Evolutionary conservation across 1,140 invertebrate genomes (phyloP), one percentile per base, ranked within the genome.

Genomic region (Drosophila pectinifera): DNA sequence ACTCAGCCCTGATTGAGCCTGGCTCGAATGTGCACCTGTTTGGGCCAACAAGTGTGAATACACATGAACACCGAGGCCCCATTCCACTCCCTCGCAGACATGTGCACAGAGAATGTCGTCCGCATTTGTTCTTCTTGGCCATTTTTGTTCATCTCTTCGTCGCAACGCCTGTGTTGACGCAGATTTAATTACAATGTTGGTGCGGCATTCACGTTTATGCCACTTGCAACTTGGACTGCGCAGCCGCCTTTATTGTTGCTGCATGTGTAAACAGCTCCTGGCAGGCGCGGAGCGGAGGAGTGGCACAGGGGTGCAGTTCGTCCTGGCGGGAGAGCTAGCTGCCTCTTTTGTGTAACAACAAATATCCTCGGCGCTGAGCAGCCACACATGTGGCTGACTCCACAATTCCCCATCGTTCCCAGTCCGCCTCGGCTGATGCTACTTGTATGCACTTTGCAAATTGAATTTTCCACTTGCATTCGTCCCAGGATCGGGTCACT

Each of bases 381-480:
- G 80, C 57, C 75, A 68, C 83, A 86, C 79, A 88, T 86, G 64
- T 82, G 75, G 64, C 55, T 49, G 64, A 61, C 54, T 55, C 51
- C 45, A 42, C 31, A 20, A 14, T 65, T 5, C 61, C 24, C 24
- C 41, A 28, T 42, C 28, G 54, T 39, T 56, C 45, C 36, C 38
- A 20, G 41, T 55, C 56, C 41, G 58, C 38, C 61, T 54, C 26
- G 75, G 49, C 58, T 57, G 67, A 57, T 77, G 82, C 83, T 58
- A 78, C 84, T 89, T 89, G 88, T 80, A 89, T 88, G 84, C 84
- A 88, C 84, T 88, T 89, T 89, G 78, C 84, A 88, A 88, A 88
- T 88, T 88, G 84, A 88, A 88, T 88, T 88, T 88, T 88, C 84
- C 84, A 89, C 80, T 89, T 72, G 73, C 84, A 80, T 89, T 79